Evolutionary conservation across 2,113 vertebrate genomes (phyloP).

Genomic region (Mirounga angustirostris): DNA sequence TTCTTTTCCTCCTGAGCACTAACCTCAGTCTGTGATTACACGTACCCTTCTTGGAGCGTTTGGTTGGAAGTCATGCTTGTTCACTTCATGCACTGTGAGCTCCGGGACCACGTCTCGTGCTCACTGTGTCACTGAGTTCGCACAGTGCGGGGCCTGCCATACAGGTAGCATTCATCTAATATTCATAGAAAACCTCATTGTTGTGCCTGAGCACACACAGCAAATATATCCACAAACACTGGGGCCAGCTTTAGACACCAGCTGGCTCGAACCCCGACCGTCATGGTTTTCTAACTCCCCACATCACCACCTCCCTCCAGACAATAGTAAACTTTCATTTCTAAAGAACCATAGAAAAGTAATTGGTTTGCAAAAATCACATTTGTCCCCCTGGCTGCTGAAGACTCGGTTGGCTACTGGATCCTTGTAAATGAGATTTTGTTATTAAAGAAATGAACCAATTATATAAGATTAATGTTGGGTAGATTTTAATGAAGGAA

Average conservation of each 20-base stretch:
- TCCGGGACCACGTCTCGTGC: fast-evolving
- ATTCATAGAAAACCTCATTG: neutral
- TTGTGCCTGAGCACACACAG: neutral
- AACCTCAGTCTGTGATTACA: neutral
- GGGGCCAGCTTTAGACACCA: neutral
- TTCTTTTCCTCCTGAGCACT: neutral
- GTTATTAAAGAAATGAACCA: neutral
- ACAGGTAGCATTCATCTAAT: neutral
- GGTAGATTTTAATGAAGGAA: constrained; percentile 31
- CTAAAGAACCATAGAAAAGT: neutral
- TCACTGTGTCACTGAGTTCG: neutral
- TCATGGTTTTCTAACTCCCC: neutral
- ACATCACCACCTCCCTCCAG: neutral
- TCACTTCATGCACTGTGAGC: fast-evolving
- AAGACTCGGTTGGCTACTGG: neutral
- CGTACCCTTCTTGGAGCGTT: neutral
- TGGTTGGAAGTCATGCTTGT: neutral
- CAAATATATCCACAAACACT: neutral
- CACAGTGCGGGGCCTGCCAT: neutral
- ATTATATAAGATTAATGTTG: neutral
- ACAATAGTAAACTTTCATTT: neutral
- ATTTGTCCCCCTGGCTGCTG: neutral
- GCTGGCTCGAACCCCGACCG: neutral
- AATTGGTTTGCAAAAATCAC: neutral
- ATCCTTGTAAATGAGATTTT: neutral